A percentile compares a stretch with the other conserved stretches of the same genome.
Evolutionary conservation across 2,797 vertebrate genomes (phyloP).

Genomic region (Phylloscopus collybita): DNA sequence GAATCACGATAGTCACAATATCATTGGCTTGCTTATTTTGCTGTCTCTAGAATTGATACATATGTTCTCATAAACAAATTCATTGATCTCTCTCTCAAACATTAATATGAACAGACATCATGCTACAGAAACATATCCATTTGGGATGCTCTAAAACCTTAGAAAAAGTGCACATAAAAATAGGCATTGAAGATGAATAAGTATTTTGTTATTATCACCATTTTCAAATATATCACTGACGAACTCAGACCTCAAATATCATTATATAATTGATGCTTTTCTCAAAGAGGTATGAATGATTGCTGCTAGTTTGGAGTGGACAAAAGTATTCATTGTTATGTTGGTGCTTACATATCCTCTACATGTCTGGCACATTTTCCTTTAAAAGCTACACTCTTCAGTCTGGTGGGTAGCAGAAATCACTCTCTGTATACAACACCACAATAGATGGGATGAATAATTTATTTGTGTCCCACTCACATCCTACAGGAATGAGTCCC

Average conservation of each 20-base stretch:
- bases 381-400: not conserved
- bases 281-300: not conserved
- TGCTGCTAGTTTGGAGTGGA: not conserved
- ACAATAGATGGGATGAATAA: not conserved
- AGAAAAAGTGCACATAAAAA: not conserved
- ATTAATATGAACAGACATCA: not conserved
- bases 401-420: not conserved
- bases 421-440: not conserved
- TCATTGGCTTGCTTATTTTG: not conserved
- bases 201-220: not conserved
- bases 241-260: not conserved
- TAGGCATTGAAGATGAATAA: not conserved
- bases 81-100: not conserved
- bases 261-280: not conserved
- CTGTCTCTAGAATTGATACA: not conserved
- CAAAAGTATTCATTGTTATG: not conserved
- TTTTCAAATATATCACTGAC: not conserved
- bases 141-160: not conserved
- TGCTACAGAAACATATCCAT: not conserved
- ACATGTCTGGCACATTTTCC: not conserved
- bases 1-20: not conserved
- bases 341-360: not conserved
- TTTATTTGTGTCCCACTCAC: not conserved
- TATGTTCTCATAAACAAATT: slow-evolving; percentile 6
- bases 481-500: not conserved